These are phyloP conservation scores for Cherax quadricarinatus DNA, from an alignment of 1,140 invertebrate genomes.

Conservation along the genomic window DNA sequence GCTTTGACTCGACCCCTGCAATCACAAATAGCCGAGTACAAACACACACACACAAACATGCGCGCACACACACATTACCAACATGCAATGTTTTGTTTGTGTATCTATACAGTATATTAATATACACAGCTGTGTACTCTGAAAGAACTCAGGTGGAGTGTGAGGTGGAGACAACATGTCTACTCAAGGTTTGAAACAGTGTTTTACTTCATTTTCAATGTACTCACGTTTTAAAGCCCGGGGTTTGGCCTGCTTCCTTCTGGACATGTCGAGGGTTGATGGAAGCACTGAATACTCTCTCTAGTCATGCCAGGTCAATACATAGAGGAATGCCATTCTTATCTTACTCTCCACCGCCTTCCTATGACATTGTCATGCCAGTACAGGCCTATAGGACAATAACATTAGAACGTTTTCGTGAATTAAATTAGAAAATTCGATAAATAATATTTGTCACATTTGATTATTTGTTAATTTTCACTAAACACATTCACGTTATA, in stretches of 20 bases:
- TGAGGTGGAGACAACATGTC: no score
- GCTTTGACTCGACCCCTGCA: no score
- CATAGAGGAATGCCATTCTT: not conserved
- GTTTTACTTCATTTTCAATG: no score
- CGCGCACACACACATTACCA: no score
- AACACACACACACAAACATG: no score
- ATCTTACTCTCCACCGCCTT: not conserved
- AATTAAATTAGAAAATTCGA: no score
- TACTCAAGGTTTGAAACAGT: no score
- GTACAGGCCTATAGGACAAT: not conserved
- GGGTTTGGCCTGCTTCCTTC: constrained; percentile 62
- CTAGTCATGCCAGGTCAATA: not conserved
- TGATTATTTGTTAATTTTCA: not conserved
- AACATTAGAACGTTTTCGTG: not conserved
- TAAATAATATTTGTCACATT: not conserved
- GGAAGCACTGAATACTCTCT: not conserved
- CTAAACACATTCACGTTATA: not conserved
- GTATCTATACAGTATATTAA: no score
- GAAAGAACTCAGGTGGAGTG: no score
- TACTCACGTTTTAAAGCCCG: constrained; percentile 62
- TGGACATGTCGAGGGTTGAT: constrained; percentile 47
- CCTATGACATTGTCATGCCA: not conserved
- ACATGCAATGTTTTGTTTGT: no score
- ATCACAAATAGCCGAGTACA: no score
- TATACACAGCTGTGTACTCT: no score